Evolutionary conservation across 2,113 vertebrate species (phyloP).

Genomic region (Casuarius casuarius): DNA sequence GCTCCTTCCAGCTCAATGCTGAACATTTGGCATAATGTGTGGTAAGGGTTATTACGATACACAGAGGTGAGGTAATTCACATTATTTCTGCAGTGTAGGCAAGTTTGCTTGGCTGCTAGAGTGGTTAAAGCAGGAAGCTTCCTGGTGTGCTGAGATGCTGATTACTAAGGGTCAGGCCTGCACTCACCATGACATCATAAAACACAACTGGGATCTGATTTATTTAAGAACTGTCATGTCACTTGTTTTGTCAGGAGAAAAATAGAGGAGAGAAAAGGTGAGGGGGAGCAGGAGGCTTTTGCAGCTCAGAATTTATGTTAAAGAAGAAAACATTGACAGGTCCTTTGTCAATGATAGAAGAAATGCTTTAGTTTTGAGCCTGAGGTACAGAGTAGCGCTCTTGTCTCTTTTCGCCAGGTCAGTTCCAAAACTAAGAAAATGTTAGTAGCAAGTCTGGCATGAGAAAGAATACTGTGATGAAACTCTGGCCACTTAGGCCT

Average conservation of each 20-base stretch:
- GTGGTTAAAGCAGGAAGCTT: conserved; percentile 58
- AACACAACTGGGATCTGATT: conserved; percentile 14
- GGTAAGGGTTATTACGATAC: conserved; percentile 67
- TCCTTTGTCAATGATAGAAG: background rate
- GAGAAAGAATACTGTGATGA: background rate
- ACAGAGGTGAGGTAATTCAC: conserved; percentile 77
- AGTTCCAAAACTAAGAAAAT: background rate
- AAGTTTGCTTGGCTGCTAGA: conserved; percentile 54
- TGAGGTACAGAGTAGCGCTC: background rate
- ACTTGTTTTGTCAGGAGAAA: conserved; percentile 37
- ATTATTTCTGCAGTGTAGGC: conserved; percentile 69
- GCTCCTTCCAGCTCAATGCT: conserved; percentile 42
- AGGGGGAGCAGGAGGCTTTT: background rate
- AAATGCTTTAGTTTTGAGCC: background rate
- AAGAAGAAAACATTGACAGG: background rate
- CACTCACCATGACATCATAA: conserved; percentile 68
- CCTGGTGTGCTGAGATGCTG: conserved; percentile 55
- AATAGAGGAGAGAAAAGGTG: background rate
- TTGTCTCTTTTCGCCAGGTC: rapidly evolving
- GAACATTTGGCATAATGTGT: conserved; percentile 72
- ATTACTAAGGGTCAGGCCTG: conserved; percentile 65
- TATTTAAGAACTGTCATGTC: conserved; percentile 60
- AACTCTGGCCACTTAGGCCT: background rate
- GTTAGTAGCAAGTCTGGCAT: background rate
- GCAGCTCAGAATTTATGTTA: rapidly evolving